Evolutionary conservation across 2,113 vertebrate species (phyloP).

Genomic region (Circaetus gallicus): DNA sequence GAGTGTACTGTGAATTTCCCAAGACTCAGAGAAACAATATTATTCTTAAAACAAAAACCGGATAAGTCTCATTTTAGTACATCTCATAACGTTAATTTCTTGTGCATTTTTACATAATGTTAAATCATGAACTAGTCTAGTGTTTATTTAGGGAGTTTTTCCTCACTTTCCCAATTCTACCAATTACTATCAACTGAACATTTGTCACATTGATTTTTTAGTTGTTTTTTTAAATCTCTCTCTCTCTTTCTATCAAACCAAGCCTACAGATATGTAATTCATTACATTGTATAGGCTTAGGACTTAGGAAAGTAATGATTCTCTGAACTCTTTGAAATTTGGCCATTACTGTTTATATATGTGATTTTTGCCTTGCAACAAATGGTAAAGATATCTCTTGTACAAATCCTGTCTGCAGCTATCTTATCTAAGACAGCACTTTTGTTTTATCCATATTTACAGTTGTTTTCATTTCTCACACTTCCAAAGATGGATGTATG

Average conservation of each 20-base stretch:
- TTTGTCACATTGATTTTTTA: neutral
- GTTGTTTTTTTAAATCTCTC: neutral
- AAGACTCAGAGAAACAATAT: neutral
- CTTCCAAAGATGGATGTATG: neutral
- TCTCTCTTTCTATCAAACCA: neutral
- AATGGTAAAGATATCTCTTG: neutral
- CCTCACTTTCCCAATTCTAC: neutral
- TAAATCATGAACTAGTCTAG: neutral
- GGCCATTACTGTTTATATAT: neutral
- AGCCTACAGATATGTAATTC: neutral
- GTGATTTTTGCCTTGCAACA: neutral
- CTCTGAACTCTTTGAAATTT: neutral
- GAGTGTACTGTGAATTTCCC: neutral
- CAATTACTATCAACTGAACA: neutral
- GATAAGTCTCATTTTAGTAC: neutral
- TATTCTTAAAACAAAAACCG: neutral
- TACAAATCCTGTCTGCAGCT: neutral
- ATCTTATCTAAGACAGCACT: neutral
- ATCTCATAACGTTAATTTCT: neutral
- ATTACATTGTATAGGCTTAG: neutral
- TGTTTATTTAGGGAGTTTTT: neutral
- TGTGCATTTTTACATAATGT: neutral
- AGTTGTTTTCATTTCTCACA: conserved; percentile 15
- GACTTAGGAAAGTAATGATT: neutral
- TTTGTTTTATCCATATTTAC: neutral